phyloP scores from a whole-genome alignment of 1,140 invertebrate species.

The Caenorhabditis brenneri region DNA sequence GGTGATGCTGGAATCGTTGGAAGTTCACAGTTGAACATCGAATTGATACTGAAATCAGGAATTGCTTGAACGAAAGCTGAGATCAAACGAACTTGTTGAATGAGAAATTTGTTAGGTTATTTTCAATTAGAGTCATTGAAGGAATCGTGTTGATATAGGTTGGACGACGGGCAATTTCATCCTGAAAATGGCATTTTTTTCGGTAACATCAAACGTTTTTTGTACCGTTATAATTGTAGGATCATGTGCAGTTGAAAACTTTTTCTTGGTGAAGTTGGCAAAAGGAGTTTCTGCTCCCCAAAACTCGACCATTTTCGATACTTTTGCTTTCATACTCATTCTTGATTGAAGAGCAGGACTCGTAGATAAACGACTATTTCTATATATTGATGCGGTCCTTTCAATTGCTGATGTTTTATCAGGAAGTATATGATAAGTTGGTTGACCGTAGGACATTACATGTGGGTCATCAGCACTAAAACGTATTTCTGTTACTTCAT shows the following conservation, averaged over 20 bases:
- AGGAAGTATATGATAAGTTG: slow-evolving; percentile 69
- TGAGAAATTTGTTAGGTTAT: slow-evolving; percentile 66
- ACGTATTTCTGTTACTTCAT: background rate
- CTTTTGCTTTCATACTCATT: slow-evolving; percentile 52
- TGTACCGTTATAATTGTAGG: slow-evolving; percentile 68
- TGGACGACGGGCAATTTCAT: slow-evolving; percentile 54
- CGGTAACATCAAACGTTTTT: background rate
- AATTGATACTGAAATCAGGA: slow-evolving; percentile 59
- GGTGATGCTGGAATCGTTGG: slow-evolving; percentile 63
- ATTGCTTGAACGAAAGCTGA: background rate
- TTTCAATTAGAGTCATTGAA: slow-evolving; percentile 70
- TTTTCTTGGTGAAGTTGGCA: slow-evolving; percentile 68
- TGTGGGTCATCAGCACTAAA: slow-evolving; percentile 62
- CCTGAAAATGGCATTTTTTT: slow-evolving; percentile 45
- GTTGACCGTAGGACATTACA: slow-evolving; percentile 59
- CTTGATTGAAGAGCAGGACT: slow-evolving; percentile 34
- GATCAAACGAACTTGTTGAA: slow-evolving; percentile 48
- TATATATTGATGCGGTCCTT: slow-evolving; percentile 67
- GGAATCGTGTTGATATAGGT: slow-evolving; percentile 68
- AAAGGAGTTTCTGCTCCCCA: slow-evolving; percentile 74
- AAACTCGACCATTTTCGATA: slow-evolving; percentile 72
- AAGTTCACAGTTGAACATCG: slow-evolving; percentile 66
- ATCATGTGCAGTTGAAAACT: slow-evolving; percentile 48
- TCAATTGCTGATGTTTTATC: slow-evolving; percentile 66
- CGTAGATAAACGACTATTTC: slow-evolving; percentile 60